Evolutionary conservation across 1,140 invertebrate genomes (phyloP), one percentile per base, ranked within the genome.

Genomic region (Drosophila lacertosa): DNA sequence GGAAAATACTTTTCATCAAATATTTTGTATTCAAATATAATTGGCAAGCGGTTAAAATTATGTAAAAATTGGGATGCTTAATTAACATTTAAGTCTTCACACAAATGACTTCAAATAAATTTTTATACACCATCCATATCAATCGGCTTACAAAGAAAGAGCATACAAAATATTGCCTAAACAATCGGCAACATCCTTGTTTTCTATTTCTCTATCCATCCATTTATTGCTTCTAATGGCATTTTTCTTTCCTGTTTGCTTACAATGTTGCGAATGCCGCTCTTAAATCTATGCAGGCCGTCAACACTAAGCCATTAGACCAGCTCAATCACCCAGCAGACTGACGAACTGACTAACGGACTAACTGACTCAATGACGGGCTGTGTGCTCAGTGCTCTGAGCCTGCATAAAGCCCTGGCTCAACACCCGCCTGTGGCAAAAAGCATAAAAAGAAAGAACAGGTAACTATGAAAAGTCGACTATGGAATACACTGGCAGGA

Each of bases 211-310:
- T 59, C 62, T 20, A 33, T n/a, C 5, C 22, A 55, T 20, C 37
- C 58, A 63, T 73, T 69, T 69, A 55, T 45, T 45, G 47, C 54
- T 47, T 50, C 60, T 77, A 83, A 78, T 82, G 65, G 63, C 70
- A 40, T 55, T 69, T 65, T 42, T 63, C 66, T 44, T 47, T 54
- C 58, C 42, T 73, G 65, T 59, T 45, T n/a, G 29, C 32, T 22
- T 5, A 57, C 67, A 65, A 35, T 59, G 58, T 69, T 59, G 48
- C 65, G 54, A 82, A 77, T 82, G 60, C 58, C 35, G 42, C 64
- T 66, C 62, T 47, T 76, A 84, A 84, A 84, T 80, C 80, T 79
- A 78, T 65, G 80, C 72, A 76, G 77, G 72, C 63, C 80, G 80
- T 76, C 80, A 83, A 76, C 64, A 73, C 72, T 73, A 72, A 76